These are phyloP conservation scores for Phyllotreta striolata DNA, from an alignment of 2,888 invertebrate genomes.

Conservation along the genomic window DNA sequence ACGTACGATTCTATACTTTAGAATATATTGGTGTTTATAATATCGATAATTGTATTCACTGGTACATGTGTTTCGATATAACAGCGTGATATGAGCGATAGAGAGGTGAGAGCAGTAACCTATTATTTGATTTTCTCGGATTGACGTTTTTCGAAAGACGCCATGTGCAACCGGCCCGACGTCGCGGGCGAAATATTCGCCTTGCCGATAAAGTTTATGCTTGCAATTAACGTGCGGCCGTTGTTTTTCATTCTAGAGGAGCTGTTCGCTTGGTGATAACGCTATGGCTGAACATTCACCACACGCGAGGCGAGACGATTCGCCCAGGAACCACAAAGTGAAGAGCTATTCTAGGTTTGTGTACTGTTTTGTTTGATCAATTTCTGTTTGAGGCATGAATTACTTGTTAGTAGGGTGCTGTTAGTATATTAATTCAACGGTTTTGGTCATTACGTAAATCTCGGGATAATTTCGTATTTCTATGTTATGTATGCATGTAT, in stretches of 20 bases:
- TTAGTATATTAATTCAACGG: no score
- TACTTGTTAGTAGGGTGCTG: no score
- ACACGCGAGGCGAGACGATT: constrained; percentile 58
- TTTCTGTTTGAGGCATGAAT: background rate
- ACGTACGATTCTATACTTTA: constrained; percentile 11
- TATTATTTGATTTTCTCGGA: constrained; percentile 16
- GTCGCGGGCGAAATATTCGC: constrained; percentile 8
- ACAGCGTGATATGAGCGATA: constrained; percentile 32
- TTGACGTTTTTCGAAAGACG: constrained; percentile 19
- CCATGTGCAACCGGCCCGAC: constrained; percentile 29
- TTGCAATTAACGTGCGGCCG: no score
- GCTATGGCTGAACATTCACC: constrained; percentile 57
- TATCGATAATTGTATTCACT: constrained; percentile 6
- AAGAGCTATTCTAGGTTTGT: constrained; percentile 60
- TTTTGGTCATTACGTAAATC: no score
- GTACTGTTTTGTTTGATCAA: constrained; percentile 20
- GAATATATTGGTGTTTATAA: constrained; percentile 1
- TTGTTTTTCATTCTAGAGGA: constrained; percentile 48
- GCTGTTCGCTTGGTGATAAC: constrained; percentile 55
- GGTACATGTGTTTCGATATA: constrained; percentile 8
- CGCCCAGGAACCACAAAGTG: constrained; percentile 58
- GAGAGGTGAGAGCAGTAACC: constrained; percentile 27
- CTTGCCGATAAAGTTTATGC: constrained; percentile 3
- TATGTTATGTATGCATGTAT: no score
- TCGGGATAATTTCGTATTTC: no score